phyloP scores from a whole-genome alignment of 2,113 vertebrate species.

The Malurus alboscapulatus region DNA sequence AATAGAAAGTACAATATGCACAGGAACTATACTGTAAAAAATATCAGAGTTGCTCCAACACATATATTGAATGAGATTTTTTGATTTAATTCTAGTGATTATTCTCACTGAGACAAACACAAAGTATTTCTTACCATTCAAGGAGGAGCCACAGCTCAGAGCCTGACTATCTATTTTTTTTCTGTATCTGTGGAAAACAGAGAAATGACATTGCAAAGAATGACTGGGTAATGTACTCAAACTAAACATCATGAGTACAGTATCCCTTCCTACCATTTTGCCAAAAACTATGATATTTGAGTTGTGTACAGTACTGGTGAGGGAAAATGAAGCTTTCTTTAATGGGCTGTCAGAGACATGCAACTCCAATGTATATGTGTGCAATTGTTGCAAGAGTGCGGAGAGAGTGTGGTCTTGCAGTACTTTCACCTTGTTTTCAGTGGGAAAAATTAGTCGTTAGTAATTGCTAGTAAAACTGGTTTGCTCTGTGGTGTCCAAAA shows the following conservation, averaged over 20 bases:
- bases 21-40: conserved; percentile 1
- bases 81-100: conserved; percentile 34
- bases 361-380: neutral
- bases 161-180: conserved; percentile 10
- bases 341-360: neutral
- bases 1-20: neutral
- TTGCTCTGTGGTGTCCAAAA: neutral
- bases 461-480: neutral
- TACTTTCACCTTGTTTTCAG: neutral
- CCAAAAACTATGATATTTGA: neutral
- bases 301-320: neutral
- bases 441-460: neutral
- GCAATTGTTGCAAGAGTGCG: neutral
- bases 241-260: neutral
- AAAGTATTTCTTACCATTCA: conserved; percentile 38
- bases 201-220: neutral
- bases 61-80: conserved; percentile 5
- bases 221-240: neutral
- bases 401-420: neutral
- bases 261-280: neutral
- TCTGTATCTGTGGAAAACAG: neutral
- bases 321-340: neutral
- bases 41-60: neutral
- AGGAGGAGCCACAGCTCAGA: conserved; percentile 6
- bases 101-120: conserved; percentile 1